These are phyloP conservation scores for Hylia prasina DNA, from an alignment of 2,113 vertebrate genomes.

Conservation along the genomic window DNA sequence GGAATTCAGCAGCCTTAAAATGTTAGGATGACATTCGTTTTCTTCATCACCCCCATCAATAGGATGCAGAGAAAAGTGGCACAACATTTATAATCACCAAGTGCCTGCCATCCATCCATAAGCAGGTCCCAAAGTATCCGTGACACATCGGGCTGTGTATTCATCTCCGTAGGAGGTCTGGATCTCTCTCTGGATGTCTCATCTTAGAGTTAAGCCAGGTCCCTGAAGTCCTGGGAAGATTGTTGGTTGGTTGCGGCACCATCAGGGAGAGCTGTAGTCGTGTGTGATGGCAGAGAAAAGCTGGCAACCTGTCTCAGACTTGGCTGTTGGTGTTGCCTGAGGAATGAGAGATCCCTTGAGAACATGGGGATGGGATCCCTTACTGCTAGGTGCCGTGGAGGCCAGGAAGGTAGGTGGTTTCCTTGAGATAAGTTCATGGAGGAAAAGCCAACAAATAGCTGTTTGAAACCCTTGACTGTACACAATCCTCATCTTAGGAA, in stretches of 20 bases:
- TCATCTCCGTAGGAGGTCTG: not conserved
- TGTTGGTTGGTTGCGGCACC: not conserved
- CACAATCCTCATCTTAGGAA: not conserved
- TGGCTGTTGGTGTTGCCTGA: not conserved
- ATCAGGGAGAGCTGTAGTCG: fast-evolving
- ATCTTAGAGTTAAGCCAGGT: not conserved
- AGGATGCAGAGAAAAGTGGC: not conserved
- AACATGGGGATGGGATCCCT: not conserved
- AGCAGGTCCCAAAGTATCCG: not conserved
- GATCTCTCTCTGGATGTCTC: not conserved
- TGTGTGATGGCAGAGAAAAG: not conserved
- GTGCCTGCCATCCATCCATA: not conserved
- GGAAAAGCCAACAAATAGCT: not conserved
- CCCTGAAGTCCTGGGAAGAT: not conserved
- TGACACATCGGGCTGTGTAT: not conserved
- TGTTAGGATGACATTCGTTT: not conserved
- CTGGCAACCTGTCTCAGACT: not conserved
- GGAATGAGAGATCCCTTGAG: not conserved
- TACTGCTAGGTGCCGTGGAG: not conserved
- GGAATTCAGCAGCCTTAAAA: not conserved
- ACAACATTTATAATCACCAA: not conserved
- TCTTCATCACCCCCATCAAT: not conserved
- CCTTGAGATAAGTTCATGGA: not conserved
- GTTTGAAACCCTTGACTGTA: not conserved
- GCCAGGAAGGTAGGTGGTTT: not conserved